These are phyloP conservation scores for Eolophus roseicapilla DNA, from an alignment of 2,113 vertebrate genomes.

Conservation along the genomic window DNA sequence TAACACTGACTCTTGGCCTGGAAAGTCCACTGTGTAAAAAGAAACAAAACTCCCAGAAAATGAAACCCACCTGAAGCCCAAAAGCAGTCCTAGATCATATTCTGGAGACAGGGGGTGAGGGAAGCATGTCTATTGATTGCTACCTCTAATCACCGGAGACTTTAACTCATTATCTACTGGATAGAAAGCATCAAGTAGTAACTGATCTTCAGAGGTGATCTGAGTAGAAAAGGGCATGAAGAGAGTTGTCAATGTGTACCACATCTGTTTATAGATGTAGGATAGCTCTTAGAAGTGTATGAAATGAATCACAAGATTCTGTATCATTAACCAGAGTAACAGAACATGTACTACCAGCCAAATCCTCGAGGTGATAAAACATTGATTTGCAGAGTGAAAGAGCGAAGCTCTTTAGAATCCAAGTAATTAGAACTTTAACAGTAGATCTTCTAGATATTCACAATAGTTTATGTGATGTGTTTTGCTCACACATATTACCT, in stretches of 20 bases:
- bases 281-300: fast-evolving
- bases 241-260: background rate
- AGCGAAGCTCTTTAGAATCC: background rate
- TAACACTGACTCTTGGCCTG: background rate
- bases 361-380: background rate
- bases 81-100: background rate
- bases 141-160: background rate
- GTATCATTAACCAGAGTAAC: background rate
- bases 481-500: background rate
- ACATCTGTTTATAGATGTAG: background rate
- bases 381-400: background rate
- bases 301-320: background rate
- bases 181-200: background rate
- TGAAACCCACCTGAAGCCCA: background rate
- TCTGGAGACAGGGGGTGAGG: background rate
- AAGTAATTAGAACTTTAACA: background rate
- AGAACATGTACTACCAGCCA: background rate
- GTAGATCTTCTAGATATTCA: background rate
- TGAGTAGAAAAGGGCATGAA: background rate
- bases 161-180: background rate
- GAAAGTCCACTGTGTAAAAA: background rate
- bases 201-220: background rate
- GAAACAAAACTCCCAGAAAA: background rate
- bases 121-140: background rate
- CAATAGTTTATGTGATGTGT: background rate